Evolutionary conservation across 2,797 vertebrate species (phyloP).

Genomic region (Phataginus tetradactyla): DNA sequence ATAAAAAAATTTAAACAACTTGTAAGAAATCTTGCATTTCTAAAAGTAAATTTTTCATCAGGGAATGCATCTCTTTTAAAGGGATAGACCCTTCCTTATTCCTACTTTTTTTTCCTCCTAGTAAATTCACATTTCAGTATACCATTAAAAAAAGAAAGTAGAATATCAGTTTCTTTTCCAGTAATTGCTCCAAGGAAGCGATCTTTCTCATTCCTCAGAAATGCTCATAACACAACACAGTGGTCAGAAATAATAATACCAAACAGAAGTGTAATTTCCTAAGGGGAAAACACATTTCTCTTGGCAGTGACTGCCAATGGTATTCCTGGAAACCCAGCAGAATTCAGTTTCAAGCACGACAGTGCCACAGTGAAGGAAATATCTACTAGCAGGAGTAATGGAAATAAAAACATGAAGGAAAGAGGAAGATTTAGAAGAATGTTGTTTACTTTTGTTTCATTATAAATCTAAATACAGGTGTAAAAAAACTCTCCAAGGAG

Average conservation of each 20-base stretch:
- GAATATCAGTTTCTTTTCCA: slow-evolving; percentile 74
- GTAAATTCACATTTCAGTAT: slow-evolving; percentile 35
- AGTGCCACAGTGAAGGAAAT: slow-evolving; percentile 84
- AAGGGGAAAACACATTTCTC: slow-evolving; percentile 84
- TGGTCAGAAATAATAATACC: slow-evolving; percentile 85
- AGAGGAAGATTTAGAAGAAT: slow-evolving; percentile 73
- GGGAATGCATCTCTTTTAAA: background rate
- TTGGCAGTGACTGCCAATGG: slow-evolving; percentile 79
- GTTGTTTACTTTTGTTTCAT: slow-evolving; percentile 76
- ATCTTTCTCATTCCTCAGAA: slow-evolving; percentile 80
- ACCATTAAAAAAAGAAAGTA: slow-evolving; percentile 16
- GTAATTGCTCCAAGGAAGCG: slow-evolving; percentile 75
- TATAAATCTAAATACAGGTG: slow-evolving; percentile 63
- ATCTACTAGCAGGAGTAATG: slow-evolving; percentile 79
- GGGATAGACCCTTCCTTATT: background rate
- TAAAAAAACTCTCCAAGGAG: slow-evolving; percentile 41
- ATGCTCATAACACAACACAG: slow-evolving; percentile 77
- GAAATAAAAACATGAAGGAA: slow-evolving; percentile 77
- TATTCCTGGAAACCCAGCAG: slow-evolving; percentile 81
- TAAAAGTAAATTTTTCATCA: slow-evolving; percentile 61
- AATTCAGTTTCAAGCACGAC: slow-evolving; percentile 81
- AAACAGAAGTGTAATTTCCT: slow-evolving; percentile 85
- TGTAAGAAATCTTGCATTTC: slow-evolving; percentile 39
- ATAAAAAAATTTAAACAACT: slow-evolving; percentile 24
- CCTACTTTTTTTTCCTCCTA: slow-evolving; percentile 8